These are phyloP conservation scores for Gasteruption jaculator DNA, from an alignment of 2,888 invertebrate species.

Conservation along the genomic window DNA sequence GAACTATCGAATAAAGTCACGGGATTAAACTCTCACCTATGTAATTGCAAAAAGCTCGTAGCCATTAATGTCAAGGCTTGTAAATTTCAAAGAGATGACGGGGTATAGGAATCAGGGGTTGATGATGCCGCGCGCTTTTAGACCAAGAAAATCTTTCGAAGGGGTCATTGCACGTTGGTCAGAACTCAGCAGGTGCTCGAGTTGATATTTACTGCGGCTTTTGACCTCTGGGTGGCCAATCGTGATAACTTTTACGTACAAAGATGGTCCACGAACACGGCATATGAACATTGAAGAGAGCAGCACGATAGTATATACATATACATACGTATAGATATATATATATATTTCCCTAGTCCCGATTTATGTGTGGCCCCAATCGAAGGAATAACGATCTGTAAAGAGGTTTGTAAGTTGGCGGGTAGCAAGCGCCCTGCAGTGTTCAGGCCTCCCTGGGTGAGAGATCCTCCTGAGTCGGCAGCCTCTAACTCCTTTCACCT, in stretches of 20 bases:
- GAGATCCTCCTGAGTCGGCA: too few species aligned
- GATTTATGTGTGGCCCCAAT: conserved; percentile 47
- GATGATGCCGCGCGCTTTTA: too few species aligned
- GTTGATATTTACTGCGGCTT: conserved; percentile 42
- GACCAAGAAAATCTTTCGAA: too few species aligned
- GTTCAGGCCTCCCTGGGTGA: conserved; percentile 35
- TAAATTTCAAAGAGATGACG: too few species aligned
- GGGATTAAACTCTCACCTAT: too few species aligned
- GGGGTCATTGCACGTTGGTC: too few species aligned
- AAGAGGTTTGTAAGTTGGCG: conserved; percentile 50
- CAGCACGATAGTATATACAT: too few species aligned
- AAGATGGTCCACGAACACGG: conserved; percentile 22
- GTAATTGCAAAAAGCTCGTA: too few species aligned
- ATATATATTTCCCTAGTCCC: conserved; percentile 29
- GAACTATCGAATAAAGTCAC: too few species aligned
- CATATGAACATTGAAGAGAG: conserved; percentile 21
- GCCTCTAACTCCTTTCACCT: too few species aligned
- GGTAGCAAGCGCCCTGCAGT: conserved; percentile 44
- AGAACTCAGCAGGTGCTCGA: conserved; percentile 41
- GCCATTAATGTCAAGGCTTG: too few species aligned
- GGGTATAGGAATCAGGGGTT: too few species aligned
- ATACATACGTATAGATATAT: not conserved
- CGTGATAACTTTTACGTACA: conserved; percentile 37
- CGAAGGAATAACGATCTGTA: conserved; percentile 49
- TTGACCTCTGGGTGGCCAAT: conserved; percentile 35